Conservation (phyloP, 2,113 vertebrate species). For the Chiloscyllium plagiosum region DNA sequence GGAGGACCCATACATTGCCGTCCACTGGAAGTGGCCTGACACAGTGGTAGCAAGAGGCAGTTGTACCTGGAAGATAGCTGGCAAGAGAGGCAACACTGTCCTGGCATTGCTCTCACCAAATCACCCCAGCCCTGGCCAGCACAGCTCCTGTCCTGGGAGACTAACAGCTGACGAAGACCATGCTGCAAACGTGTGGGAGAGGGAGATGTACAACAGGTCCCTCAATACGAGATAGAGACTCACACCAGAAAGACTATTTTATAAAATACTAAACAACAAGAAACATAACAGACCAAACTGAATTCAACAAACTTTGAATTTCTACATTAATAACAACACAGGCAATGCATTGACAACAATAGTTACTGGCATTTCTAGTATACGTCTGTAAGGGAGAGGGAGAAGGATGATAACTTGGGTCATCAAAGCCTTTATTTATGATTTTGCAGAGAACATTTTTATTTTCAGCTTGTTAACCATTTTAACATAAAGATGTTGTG, state of each 20-base stretch:
- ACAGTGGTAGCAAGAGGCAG: too few relatives aligned
- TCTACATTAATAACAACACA: background rate
- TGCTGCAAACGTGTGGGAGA: background rate
- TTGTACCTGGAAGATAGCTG: background rate
- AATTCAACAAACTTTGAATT: background rate
- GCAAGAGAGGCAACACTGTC: background rate
- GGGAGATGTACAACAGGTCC: background rate
- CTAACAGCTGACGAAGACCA: background rate
- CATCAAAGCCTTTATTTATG: too few relatives aligned
- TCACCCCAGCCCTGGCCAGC: background rate
- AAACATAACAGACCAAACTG: background rate
- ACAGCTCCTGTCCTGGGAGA: background rate
- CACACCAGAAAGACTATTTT: background rate
- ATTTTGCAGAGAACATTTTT: too few relatives aligned
- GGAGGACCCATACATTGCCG: too few relatives aligned
- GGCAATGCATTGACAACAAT: background rate
- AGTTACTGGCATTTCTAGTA: background rate
- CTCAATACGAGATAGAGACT: background rate
- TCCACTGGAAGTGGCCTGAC: background rate
- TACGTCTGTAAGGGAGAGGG: background rate
- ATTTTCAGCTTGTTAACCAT: too few relatives aligned
- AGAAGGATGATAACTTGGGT: background rate
- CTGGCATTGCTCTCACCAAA: background rate
- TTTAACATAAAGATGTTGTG: too few relatives aligned
- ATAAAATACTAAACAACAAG: background rate